phyloP scores from a whole-genome alignment of 2,888 invertebrate genomes.

The Cacoxenus indagator region DNA sequence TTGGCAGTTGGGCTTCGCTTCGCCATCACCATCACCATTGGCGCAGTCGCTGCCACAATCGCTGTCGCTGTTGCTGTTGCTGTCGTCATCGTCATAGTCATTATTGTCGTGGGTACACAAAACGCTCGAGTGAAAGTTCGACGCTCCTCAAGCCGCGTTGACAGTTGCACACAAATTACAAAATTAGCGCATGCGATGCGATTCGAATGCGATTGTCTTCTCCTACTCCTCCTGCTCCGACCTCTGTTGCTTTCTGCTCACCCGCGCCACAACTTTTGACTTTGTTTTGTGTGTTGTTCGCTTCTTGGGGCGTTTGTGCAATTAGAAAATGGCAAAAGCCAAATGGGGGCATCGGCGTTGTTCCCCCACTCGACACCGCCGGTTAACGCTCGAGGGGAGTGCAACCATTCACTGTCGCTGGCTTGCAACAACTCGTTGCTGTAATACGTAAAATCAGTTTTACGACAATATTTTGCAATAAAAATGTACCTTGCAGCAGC shows the following conservation, averaged over 20 bases:
- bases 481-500: slow-evolving; percentile 33
- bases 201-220: slow-evolving; percentile 30
- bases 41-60: neutral
- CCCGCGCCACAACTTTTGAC: no score
- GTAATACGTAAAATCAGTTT: slow-evolving; percentile 29
- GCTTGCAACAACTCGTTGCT: neutral
- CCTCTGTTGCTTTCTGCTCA: neutral
- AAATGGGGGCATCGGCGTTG: slow-evolving; percentile 44
- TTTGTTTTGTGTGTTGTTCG: slow-evolving; percentile 19
- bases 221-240: neutral
- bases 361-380: no score
- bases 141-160: slow-evolving; percentile 38
- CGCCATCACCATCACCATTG: neutral
- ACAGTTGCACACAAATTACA: slow-evolving; percentile 56
- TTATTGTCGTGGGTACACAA: slow-evolving; percentile 14
- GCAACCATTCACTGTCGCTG: no score
- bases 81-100: slow-evolving; percentile 20
- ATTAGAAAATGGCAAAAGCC: slow-evolving; percentile 54
- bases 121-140: slow-evolving; percentile 51
- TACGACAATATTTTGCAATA: slow-evolving; percentile 36
- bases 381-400: no score
- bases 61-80: slow-evolving; percentile 27
- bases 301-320: slow-evolving; percentile 50
- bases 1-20: slow-evolving; percentile 5
- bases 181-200: slow-evolving; percentile 40